Evolutionary conservation across 2,888 invertebrate genomes (phyloP), one percentile per base, ranked within the genome.

Genomic region (Drosophila subsilvestris): DNA sequence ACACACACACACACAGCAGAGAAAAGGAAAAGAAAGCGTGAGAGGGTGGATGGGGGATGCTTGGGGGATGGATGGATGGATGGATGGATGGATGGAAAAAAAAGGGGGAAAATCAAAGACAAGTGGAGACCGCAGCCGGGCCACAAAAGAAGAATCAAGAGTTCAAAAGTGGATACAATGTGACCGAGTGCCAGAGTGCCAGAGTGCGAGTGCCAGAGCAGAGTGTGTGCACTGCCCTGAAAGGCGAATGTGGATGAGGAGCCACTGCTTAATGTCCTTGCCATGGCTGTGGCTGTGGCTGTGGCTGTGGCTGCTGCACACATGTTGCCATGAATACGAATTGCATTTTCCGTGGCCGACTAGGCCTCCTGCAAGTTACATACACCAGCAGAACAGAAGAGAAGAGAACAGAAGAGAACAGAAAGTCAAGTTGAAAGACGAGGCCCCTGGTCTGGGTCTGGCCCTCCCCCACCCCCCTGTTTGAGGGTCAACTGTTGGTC

Each of bases 341-440:
- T 87, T 85, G 77, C 79, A 79, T 76, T 67, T 50, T 27, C 29
- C 51, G 51, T 44, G 63, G 66, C 20, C 29, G 50, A 47, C 45
- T 49, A 55, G 56, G 63, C 57, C 50, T 55, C 70, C 77, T 53
- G 61, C 57, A 63, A 65, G 71, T 62, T 67, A 67, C 75, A 82
- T 63, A 68, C 9, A 27, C 27, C 27, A 27, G 27, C 32, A 32
- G 32, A 0, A 37, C 37, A 14, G 37, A 37, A 5, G 14, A 6
- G 32, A 37, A 14, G 14, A 37, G 37, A 37, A 5, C 32, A 6
- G 32, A 37, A 14, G 14, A 37, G 37, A 71, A 55, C 75, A 60
- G 83, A 87, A 85, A 87, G 86, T 87, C 83, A 88, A 88, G 83
- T 83, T 83, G 86, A 83, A 83, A 83, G 86, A 79, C 86, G 65